Conservation (phyloP, 2,113 vertebrate species). For the Hippocampus mohnikei region DNA sequence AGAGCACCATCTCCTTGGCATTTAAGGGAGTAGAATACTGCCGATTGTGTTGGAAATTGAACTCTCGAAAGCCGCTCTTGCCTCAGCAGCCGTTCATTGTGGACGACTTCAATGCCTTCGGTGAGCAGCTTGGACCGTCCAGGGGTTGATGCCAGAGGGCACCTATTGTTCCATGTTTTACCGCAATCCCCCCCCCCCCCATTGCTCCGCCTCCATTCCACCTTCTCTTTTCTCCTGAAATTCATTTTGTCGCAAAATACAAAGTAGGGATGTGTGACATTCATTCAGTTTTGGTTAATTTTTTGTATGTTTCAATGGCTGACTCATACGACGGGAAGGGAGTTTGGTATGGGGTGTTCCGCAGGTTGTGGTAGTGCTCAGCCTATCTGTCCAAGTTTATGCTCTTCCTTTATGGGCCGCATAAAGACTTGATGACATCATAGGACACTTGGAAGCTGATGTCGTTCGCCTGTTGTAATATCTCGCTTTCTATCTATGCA, state of each 20-base stretch:
- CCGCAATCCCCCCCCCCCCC: conserved; percentile 55
- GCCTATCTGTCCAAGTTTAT: too few species aligned
- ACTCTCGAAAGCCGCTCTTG: conserved; percentile 74
- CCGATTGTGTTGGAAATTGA: conserved; percentile 80
- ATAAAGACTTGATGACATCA: too few species aligned
- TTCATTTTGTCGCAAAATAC: conserved; percentile 39
- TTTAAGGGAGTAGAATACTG: conserved; percentile 75
- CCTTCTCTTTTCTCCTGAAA: conserved; percentile 42
- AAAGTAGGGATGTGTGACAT: conserved; percentile 9
- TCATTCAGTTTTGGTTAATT: not conserved
- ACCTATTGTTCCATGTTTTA: conserved; percentile 63
- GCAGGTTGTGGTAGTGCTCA: too few species aligned
- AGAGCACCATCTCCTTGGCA: conserved; percentile 73
- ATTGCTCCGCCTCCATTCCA: conserved; percentile 41
- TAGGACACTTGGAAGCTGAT: too few species aligned
- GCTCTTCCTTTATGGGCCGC: too few species aligned
- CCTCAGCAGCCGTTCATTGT: conserved; percentile 72
- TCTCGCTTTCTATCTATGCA: too few species aligned
- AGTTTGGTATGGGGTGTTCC: too few species aligned
- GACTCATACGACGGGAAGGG: too few species aligned
- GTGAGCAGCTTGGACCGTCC: conserved; percentile 65
- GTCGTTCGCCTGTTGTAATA: too few species aligned
- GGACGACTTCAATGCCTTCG: conserved; percentile 71
- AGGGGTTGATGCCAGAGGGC: conserved; percentile 70
- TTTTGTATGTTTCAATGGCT: not conserved